Percentiles rank a stretch among this genome's conserved stretches.
Conservation (phyloP, 1,140 invertebrate genomes). For the Thaumetopoea pityocampa region DNA sequence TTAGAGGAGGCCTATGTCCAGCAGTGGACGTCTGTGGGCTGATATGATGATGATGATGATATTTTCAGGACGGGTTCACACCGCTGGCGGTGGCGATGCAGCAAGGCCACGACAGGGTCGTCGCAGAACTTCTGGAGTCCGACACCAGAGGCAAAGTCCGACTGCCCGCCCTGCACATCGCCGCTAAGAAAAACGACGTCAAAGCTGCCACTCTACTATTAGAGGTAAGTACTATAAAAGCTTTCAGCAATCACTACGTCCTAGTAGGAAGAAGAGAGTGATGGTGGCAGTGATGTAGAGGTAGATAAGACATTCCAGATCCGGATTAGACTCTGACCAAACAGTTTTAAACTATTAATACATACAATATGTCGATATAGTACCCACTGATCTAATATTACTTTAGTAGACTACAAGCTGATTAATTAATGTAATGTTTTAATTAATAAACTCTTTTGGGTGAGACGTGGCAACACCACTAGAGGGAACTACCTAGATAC, state of each 20-base stretch:
- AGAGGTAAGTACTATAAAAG: conserved; percentile 76
- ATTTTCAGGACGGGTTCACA: conserved; percentile 96
- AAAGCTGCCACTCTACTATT: conserved; percentile 94
- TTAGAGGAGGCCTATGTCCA: too few species aligned
- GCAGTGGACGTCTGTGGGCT: background rate
- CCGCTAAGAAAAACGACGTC: conserved; percentile 99
- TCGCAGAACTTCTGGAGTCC: conserved; percentile 96
- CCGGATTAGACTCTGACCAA: too few species aligned
- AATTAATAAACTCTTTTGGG: too few species aligned
- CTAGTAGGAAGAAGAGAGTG: background rate
- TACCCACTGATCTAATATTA: too few species aligned
- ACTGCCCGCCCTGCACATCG: conserved; percentile 94
- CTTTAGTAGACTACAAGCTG: too few species aligned
- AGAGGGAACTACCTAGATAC: too few species aligned
- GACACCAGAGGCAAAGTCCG: conserved; percentile 95
- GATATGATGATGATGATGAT: too few species aligned
- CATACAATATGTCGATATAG: too few species aligned
- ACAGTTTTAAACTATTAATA: too few species aligned
- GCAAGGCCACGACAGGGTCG: conserved; percentile 98
- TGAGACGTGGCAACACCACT: too few species aligned
- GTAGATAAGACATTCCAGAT: too few species aligned
- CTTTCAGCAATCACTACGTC: background rate
- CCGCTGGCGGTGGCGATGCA: conserved; percentile 98
- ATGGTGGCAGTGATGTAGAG: background rate
- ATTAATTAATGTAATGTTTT: too few species aligned